Evolutionary conservation across 2,888 invertebrate genomes (phyloP).

Genomic region (Tiliacea aurago): DNA sequence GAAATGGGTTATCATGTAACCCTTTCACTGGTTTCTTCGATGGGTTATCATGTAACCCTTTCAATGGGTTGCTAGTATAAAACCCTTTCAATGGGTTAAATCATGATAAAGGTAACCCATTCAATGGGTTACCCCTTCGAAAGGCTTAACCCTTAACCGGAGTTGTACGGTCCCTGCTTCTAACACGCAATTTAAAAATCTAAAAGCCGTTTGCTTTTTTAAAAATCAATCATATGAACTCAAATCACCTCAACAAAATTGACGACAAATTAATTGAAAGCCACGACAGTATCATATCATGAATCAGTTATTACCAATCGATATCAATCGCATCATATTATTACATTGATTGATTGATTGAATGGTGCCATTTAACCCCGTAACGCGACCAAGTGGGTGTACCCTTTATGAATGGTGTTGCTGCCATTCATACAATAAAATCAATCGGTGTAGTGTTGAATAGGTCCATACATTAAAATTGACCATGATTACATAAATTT

Average conservation of each 20-base stretch:
- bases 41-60: too few relatives aligned
- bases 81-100: too few relatives aligned
- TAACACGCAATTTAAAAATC: neutral
- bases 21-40: too few relatives aligned
- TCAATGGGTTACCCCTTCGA: too few relatives aligned
- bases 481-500: neutral
- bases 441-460: constrained; percentile 15
- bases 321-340: constrained; percentile 42
- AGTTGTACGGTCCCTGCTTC: too few relatives aligned
- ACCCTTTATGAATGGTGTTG: constrained; percentile 29
- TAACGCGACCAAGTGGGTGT: constrained; percentile 20
- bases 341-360: constrained; percentile 42
- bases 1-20: too few relatives aligned
- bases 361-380: constrained; percentile 46
- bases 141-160: too few relatives aligned
- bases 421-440: constrained; percentile 9
- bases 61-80: too few relatives aligned
- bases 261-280: constrained; percentile 14
- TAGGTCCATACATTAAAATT: constrained; percentile 1
- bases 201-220: too few relatives aligned
- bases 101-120: too few relatives aligned
- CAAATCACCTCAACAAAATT: neutral
- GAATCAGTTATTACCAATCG: constrained; percentile 43
- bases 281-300: neutral
- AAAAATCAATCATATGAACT: too few relatives aligned